Evolutionary conservation across 2,113 vertebrate genomes (phyloP).

Genomic region (Microtus richardsoni): DNA sequence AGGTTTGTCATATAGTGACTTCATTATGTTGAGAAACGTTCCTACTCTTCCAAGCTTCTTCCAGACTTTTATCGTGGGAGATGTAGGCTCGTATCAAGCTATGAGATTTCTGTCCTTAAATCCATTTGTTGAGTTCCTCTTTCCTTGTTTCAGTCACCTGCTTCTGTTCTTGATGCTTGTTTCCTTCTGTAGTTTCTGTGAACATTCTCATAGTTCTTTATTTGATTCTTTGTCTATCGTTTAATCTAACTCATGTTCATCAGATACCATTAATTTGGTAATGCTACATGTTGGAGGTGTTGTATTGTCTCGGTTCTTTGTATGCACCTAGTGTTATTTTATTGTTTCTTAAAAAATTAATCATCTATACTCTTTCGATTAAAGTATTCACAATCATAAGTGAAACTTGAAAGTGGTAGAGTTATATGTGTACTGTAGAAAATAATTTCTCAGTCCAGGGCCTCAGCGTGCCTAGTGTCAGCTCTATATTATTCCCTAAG

Average conservation of each 20-base stretch:
- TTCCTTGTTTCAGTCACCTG: background rate
- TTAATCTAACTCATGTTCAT: background rate
- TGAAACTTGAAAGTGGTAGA: background rate
- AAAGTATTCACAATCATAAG: background rate
- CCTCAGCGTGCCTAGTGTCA: background rate
- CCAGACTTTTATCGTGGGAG: background rate
- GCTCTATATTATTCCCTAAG: background rate
- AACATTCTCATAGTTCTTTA: background rate
- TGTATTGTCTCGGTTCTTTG: background rate
- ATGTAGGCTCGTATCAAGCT: background rate
- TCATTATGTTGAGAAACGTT: background rate
- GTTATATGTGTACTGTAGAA: background rate
- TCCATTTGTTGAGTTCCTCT: background rate
- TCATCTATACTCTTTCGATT: background rate
- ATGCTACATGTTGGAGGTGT: background rate
- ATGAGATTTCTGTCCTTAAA: background rate
- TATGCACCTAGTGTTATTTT: background rate
- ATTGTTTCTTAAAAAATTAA: background rate
- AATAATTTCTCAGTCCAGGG: background rate
- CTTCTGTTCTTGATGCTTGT: background rate
- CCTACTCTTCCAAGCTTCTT: background rate
- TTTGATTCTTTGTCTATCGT: background rate
- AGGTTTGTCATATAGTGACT: background rate
- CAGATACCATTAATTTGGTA: background rate
- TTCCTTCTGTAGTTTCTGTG: background rate